Percentiles rank a stretch among this genome's conserved stretches.
These are phyloP conservation scores for Trichosurus vulpecula DNA, from an alignment of 2,797 vertebrate genomes.

Conservation along the genomic window DNA sequence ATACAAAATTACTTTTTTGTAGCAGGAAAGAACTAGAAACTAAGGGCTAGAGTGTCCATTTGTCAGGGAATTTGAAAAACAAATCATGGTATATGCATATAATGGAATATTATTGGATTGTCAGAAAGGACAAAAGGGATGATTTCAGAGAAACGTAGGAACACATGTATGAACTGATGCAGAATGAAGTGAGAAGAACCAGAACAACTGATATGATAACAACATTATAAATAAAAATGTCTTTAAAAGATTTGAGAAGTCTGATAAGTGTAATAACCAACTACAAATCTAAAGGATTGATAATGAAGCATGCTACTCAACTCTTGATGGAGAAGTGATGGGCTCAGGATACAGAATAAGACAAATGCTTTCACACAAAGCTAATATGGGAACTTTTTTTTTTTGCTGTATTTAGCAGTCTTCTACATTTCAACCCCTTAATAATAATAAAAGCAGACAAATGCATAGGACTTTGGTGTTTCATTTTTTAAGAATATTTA, in stretches of 20 bases:
- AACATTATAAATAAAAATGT: neutral
- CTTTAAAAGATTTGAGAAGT: neutral
- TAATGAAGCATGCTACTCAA: neutral
- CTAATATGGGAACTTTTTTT: neutral
- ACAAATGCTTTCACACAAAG: neutral
- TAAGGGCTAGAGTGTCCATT: neutral
- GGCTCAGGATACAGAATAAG: neutral
- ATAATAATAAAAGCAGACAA: neutral
- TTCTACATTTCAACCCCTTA: neutral
- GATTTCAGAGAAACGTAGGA: neutral
- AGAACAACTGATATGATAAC: neutral
- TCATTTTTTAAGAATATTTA: neutral
- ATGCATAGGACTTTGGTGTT: neutral
- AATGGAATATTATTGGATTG: neutral
- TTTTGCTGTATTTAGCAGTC: neutral
- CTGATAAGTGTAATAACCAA: neutral
- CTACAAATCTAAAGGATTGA: neutral
- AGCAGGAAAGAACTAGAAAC: neutral
- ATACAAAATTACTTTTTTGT: neutral
- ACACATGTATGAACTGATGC: neutral
- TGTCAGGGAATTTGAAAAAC: neutral
- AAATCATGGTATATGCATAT: neutral
- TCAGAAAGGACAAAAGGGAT: neutral
- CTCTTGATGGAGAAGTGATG: neutral
- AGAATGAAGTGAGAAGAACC: neutral